Evolutionary conservation across 2,888 invertebrate genomes (phyloP).

Genomic region (Meandrusa payeni): DNA sequence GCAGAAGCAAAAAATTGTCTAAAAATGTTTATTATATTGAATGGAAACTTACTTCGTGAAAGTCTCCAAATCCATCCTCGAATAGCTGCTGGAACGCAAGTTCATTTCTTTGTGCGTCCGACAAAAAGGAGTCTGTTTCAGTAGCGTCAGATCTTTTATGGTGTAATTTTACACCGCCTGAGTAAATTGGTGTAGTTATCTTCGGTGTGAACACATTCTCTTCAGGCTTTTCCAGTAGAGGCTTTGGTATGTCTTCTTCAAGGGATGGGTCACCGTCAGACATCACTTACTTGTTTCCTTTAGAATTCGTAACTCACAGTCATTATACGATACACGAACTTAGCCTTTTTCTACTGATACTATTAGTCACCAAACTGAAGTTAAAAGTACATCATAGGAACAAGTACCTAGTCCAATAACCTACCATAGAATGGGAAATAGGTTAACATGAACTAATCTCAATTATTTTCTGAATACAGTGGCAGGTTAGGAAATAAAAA

Average conservation of each 20-base stretch:
- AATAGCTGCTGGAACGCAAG: slow-evolving; percentile 68
- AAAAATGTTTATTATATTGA: too few species aligned
- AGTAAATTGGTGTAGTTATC: slow-evolving; percentile 65
- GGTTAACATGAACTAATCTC: too few species aligned
- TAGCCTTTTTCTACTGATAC: slow-evolving; percentile 1
- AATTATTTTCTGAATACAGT: too few species aligned
- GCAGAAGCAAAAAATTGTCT: too few species aligned
- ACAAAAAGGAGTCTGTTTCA: slow-evolving; percentile 64
- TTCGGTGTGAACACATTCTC: slow-evolving; percentile 75
- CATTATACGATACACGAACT: slow-evolving; percentile 17
- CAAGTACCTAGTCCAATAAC: too few species aligned
- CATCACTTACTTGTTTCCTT: slow-evolving; percentile 54
- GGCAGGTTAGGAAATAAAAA: too few species aligned
- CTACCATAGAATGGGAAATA: too few species aligned
- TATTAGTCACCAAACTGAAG: slow-evolving; percentile 19
- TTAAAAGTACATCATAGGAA: slow-evolving; percentile 31
- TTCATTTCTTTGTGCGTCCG: slow-evolving; percentile 69
- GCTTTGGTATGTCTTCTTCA: slow-evolving; percentile 71
- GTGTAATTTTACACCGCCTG: slow-evolving; percentile 63
- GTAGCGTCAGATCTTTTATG: slow-evolving; percentile 60
- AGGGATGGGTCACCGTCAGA: slow-evolving; percentile 78
- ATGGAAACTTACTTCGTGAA: slow-evolving; percentile 61
- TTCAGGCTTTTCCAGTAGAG: slow-evolving; percentile 57
- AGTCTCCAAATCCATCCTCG: slow-evolving; percentile 59
- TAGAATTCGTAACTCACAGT: slow-evolving; percentile 26